Base-by-base conservation (phyloP, 1,140 invertebrate genomes). In the Holotrichia oblita region DNA sequence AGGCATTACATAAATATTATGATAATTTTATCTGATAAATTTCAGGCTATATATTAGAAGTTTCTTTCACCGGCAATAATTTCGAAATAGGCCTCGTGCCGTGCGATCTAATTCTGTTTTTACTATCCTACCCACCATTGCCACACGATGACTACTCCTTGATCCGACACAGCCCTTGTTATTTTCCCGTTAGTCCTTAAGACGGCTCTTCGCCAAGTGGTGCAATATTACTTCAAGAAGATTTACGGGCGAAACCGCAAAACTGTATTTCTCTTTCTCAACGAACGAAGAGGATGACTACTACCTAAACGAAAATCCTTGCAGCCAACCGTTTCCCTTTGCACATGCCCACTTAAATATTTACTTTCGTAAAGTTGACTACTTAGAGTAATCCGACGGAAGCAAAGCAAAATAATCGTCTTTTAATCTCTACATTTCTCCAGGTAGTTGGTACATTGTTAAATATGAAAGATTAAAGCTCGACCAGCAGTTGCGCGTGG, bases 381-480 rank as follows among this genome's bases (percentile, higher is more conserved):
- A 80, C 80, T 79, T 81, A 79, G 76, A 77, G 76, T 81, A 79
- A 79, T 79, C 80, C 78, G 78, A 34, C 75, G 80, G 78, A 81
- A 73, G 78, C 76, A 79, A 79, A 79, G 80, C 78, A 81, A 81
- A 79, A 81, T 81, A 81, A 81, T 81, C 80, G 78, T 79, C 80
- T 81, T 79, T 81, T 81, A 81, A 81, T 81, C 80, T 80, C 69
- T 75, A 59, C 79, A 80, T 80, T 77, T 77, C 79, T 80, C 76
- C 76, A 80, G 61, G 61, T 55, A 55, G 48, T 55, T 55, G 78
- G 78, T 80, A 80, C 69, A 80, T 80, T 80, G 79, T 80, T 80
- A 77, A 77, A 77, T 80, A 75, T 80, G 79, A 80, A 80, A 80
- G 55, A 77, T 77, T 77, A 73, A 79, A 41, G 61, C 55, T n/a